Evolutionary conservation across 2,888 invertebrate genomes (phyloP), one percentile per base, ranked within the genome.

Genomic region (Troides aeacus): DNA sequence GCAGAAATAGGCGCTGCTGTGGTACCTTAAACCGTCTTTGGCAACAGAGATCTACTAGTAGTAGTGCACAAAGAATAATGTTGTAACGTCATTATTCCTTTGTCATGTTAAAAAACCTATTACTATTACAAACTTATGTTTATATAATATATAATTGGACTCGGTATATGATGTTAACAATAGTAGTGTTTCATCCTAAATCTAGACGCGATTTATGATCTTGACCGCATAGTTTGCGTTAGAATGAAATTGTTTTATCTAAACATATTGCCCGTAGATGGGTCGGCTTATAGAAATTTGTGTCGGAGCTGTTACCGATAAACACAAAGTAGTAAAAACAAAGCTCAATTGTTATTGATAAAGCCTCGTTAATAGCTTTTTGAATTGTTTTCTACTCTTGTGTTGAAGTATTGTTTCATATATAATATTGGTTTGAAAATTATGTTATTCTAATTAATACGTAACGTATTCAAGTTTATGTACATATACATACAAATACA

Each of bases 161-260:
- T n/a, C 18, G 18, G 15, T 53, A 53, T 53, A 53, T 6, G n/a
- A 53, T 58, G 57, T 57, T 56, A 57, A 21, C 57, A 57, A 21
- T 21, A 21, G 57, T 24, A 50, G 46, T 46, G 61, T 86, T 84
- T 85, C 81, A 82, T 76, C 81, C 79, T 75, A 78, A 80, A 83
- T 81, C 84, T 88, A 86, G 87, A 88, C 86, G 82, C 81, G 84
- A 88, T 89, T 89, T 89, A 89, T 84, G 84, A 82, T 83, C 79
- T 80, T 82, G 79, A 68, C 74, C 88, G 82, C 84, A 87, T 88
- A 88, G 88, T 88, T 89, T 84, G 80, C 84, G 83, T 79, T 81
- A 84, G 84, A 84, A 84, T 84, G 85, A 87, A 89, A 89, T 90
- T 88, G 89, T 89, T 89, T 88, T 84, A 89, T 88, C 85, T 83